Evolutionary conservation across 2,888 invertebrate species (phyloP).

Genomic region (Scaptomyza parva): DNA sequence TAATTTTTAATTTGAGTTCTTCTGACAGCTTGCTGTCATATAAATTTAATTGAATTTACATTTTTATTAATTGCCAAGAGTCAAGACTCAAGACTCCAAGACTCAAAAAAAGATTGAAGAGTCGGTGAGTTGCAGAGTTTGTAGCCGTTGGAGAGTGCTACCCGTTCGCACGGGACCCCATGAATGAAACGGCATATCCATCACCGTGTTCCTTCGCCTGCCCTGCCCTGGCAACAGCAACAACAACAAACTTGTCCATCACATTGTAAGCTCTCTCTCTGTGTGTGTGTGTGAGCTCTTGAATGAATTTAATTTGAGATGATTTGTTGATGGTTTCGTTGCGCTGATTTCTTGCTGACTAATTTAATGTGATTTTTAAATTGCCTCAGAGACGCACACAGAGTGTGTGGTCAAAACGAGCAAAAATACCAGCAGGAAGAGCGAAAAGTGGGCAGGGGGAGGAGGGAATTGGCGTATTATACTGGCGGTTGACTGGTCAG

Average conservation of each 20-base stretch:
- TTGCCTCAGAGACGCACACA: constrained; percentile 60
- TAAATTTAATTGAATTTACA: constrained; percentile 84
- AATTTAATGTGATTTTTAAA: constrained; percentile 81
- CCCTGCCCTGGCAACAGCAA: background rate
- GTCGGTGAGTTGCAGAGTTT: constrained; percentile 13
- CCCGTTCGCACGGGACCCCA: constrained; percentile 52
- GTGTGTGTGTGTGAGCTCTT: constrained; percentile 37
- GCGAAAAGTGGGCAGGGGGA: background rate
- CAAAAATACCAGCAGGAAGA: background rate
- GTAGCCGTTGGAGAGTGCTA: constrained; percentile 38
- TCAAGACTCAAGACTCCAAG: no score
- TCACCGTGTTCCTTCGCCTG: background rate
- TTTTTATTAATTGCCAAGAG: constrained; percentile 82
- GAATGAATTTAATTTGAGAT: constrained; percentile 81
- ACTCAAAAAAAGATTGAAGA: background rate
- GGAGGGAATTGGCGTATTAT: no score
- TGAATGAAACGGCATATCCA: constrained; percentile 56
- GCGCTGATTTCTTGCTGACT: constrained; percentile 82
- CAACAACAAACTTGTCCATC: constrained; percentile 6
- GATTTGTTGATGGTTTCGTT: constrained; percentile 81
- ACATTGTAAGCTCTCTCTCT: constrained; percentile 14
- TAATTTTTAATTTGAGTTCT: constrained; percentile 84
- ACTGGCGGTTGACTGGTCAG: constrained; percentile 25
- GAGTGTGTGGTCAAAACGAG: constrained; percentile 61
- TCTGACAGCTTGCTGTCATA: constrained; percentile 84